These are phyloP conservation scores for Alligator sinensis DNA, from an alignment of 2,113 vertebrate genomes.

Conservation along the genomic window DNA sequence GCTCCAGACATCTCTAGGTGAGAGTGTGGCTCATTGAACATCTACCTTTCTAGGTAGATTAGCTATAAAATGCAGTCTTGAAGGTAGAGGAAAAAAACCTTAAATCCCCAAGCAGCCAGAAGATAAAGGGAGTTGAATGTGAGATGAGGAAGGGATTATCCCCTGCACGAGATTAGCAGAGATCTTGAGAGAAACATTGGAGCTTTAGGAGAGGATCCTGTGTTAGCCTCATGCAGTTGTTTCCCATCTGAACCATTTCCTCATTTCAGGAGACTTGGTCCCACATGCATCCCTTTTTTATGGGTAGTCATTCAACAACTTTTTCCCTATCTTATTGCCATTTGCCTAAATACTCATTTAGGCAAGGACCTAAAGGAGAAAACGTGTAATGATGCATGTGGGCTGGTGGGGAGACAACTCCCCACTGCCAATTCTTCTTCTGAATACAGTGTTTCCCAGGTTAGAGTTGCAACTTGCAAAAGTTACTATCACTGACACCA, in stretches of 20 bases:
- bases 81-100: background rate
- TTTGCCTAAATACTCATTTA: fast-evolving
- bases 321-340: background rate
- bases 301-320: background rate
- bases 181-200: background rate
- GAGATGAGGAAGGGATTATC: background rate
- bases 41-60: background rate
- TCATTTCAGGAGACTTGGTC: background rate
- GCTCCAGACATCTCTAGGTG: background rate
- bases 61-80: background rate
- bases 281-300: background rate
- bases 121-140: background rate
- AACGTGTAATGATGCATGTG: background rate
- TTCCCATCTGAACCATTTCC: background rate
- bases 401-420: background rate
- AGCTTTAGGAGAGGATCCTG: background rate
- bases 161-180: background rate
- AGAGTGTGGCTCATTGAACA: background rate
- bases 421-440: background rate
- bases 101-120: background rate
- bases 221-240: background rate
- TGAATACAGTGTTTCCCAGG: background rate
- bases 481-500: background rate
- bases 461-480: background rate
- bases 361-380: background rate